Base-by-base conservation (phyloP, 2,797 vertebrate species). In the Melanotaenia nigrans region DNA sequence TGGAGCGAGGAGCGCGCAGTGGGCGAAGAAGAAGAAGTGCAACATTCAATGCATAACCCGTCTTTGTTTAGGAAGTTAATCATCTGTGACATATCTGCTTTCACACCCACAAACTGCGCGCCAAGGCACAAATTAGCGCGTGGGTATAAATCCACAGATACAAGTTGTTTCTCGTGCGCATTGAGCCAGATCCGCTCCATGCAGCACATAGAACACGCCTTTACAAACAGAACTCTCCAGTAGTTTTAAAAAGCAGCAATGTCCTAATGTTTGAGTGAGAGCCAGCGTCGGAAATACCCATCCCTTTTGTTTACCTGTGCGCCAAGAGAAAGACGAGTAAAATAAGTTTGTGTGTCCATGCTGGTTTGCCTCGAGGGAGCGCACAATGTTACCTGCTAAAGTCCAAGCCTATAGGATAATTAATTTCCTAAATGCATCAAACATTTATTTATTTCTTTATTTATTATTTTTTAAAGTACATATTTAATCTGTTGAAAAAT, bases 281-380 rank as follows among this genome's bases (percentile, higher is more conserved):
- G 42, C 18, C 10, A 60, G 64, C 68, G 57, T 32, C 61, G 65
- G 68, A 74, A 28, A 81, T 59, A 86, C 84, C 84, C 87, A 81
- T 54, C 74, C 76, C 82, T 68, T 67, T 61, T 68, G 73, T 78
- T 36, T 81, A 92, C 87, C 88, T 91, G 87, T 63, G 36, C 61
- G 30, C 24, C 45, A 13, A 61, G n/a, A 45, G n/a, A 57, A 63
- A 75, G 66, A 65, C 51, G 71, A 68, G 75, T 49, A 61, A 75
- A 54, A 82, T 65, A 49, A 57, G 59, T 68, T 79, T 80, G 79
- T 87, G 80, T 81, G 74, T 84, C 87, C 73, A 65, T 78, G 72
- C 87, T 85, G 83, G 77, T 90, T 88, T 66, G 59, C 84, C 87
- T 77, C 47, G 20, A 76, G 89, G 88, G 87, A 38, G 78, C 74